These are phyloP conservation scores for Reticulitermes lucifugus DNA, from an alignment of 2,888 invertebrate genomes.

Conservation along the genomic window DNA sequence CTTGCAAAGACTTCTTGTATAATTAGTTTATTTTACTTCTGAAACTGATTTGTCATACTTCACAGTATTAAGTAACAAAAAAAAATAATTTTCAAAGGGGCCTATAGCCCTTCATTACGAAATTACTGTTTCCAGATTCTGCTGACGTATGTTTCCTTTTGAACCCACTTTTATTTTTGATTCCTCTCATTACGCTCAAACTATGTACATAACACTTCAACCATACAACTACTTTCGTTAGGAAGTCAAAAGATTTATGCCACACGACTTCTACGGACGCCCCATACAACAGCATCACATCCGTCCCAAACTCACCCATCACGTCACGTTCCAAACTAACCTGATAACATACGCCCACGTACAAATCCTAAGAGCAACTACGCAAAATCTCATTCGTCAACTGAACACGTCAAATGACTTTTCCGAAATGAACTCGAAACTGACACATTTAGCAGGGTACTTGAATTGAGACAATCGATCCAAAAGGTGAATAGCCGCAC, in stretches of 20 bases:
- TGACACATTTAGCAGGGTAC: not conserved
- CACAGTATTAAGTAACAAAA: too few relatives aligned
- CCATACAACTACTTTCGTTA: too few relatives aligned
- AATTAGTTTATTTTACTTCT: too few relatives aligned
- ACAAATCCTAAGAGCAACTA: not conserved
- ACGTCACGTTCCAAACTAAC: not conserved
- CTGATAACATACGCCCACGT: not conserved
- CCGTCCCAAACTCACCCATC: not conserved
- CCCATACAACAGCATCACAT: too few relatives aligned
- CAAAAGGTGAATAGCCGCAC: constrained; percentile 49
- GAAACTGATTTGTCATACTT: too few relatives aligned
- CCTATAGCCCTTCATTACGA: too few relatives aligned
- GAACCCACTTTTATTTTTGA: constrained; percentile 46
- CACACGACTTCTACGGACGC: too few relatives aligned
- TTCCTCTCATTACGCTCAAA: not conserved
- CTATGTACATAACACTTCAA: too few relatives aligned
- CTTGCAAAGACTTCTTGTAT: too few relatives aligned
- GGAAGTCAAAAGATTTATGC: not conserved
- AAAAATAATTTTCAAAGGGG: too few relatives aligned
- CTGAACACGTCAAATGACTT: too few relatives aligned
- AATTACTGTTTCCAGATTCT: not conserved
- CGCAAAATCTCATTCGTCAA: not conserved
- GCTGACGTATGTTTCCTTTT: not conserved
- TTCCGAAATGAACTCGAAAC: too few relatives aligned
- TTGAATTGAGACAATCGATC: constrained; percentile 46